These are phyloP conservation scores for Amblyornis subalaris DNA, from an alignment of 2,113 vertebrate species.

Conservation along the genomic window DNA sequence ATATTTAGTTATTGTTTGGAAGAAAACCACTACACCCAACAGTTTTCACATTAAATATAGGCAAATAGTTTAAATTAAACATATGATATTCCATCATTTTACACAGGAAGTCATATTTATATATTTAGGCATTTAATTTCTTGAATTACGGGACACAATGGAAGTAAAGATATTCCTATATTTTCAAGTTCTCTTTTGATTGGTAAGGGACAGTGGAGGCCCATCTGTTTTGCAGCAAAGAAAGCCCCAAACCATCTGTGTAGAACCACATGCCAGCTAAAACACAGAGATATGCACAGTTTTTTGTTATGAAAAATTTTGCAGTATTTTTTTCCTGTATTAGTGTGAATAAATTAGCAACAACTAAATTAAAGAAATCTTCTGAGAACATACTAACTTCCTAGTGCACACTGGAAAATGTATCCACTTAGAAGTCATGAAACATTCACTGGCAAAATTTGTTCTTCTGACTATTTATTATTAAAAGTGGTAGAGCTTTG, in stretches of 20 bases:
- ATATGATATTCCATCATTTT: constrained; percentile 74
- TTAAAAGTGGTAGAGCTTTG: constrained; percentile 30
- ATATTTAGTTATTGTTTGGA: constrained; percentile 64
- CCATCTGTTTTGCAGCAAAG: constrained; percentile 97
- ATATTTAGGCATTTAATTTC: constrained; percentile 77
- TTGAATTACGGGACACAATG: constrained; percentile 77
- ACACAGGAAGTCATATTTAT: constrained; percentile 73
- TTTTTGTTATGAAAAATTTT: constrained; percentile 84
- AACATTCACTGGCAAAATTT: constrained; percentile 46
- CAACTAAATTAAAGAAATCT: constrained; percentile 82
- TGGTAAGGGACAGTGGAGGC: constrained; percentile 88
- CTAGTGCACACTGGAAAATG: constrained; percentile 66
- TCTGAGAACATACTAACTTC: constrained; percentile 79
- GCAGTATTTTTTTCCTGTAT: constrained; percentile 80
- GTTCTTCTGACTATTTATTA: constrained; percentile 32
- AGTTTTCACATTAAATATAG: constrained; percentile 73
- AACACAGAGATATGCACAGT: constrained; percentile 86
- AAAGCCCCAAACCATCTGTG: constrained; percentile 95
- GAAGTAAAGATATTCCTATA: constrained; percentile 81
- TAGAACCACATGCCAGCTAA: constrained; percentile 84
- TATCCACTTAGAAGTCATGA: constrained; percentile 66
- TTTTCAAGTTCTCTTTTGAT: constrained; percentile 82
- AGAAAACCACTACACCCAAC: constrained; percentile 59
- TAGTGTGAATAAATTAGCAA: constrained; percentile 85
- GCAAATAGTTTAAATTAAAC: constrained; percentile 73